Evolutionary conservation across 2,888 invertebrate genomes (phyloP).

Genomic region (Pomacea canaliculata): DNA sequence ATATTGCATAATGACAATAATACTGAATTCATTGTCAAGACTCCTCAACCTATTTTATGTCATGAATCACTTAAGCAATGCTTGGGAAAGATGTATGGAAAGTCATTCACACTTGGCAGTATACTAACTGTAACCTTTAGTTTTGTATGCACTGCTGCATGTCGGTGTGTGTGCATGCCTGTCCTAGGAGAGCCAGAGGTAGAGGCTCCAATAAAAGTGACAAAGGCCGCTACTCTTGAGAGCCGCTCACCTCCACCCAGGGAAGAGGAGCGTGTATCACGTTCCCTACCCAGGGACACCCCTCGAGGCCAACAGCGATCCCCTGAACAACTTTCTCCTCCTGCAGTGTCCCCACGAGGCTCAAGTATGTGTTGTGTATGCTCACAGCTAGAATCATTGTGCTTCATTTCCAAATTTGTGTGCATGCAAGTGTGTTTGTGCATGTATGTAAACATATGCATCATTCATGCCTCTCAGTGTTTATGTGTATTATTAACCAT

Average conservation of each 20-base stretch:
- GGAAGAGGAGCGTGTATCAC: slow-evolving; percentile 24
- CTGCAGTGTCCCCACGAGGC: slow-evolving; percentile 38
- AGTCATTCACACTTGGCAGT: no score
- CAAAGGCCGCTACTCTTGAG: slow-evolving; percentile 23
- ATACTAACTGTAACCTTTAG: neutral
- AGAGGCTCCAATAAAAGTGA: neutral
- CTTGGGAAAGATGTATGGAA: no score
- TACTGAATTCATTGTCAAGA: no score
- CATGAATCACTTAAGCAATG: no score
- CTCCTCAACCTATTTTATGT: no score
- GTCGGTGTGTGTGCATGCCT: slow-evolving; percentile 16
- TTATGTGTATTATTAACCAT: no score
- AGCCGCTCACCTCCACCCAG: slow-evolving; percentile 17
- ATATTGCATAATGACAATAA: no score
- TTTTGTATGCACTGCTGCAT: neutral
- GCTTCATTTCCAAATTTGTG: neutral
- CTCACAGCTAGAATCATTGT: neutral
- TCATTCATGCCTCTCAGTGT: no score
- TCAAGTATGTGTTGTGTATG: slow-evolving; percentile 30
- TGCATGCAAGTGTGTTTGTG: neutral
- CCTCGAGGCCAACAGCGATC: slow-evolving; percentile 26
- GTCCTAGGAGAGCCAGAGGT: slow-evolving; percentile 2
- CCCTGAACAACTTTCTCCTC: slow-evolving; percentile 36
- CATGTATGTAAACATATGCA: no score
- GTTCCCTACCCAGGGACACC: slow-evolving; percentile 24